phyloP scores from a whole-genome alignment of 1,140 invertebrate species.

The Archegozetes longisetosus region DNA sequence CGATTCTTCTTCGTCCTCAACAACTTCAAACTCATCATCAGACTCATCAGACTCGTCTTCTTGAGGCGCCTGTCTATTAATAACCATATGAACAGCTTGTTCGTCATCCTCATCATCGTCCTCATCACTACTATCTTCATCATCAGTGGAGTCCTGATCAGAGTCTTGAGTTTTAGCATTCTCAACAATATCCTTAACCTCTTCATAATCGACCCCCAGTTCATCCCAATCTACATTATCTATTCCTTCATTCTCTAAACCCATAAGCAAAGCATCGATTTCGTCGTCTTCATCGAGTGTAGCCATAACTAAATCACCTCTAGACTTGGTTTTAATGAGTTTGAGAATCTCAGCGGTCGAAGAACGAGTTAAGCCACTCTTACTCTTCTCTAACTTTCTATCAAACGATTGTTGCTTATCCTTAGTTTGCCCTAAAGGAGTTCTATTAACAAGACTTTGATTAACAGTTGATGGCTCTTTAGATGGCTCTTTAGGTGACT shows the following conservation, averaged over 20 bases:
- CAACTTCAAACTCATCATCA: background rate
- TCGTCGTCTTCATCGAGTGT: slow-evolving; percentile 17
- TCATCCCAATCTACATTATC: slow-evolving; percentile 18
- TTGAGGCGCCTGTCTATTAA: background rate
- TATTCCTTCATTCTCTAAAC: slow-evolving; percentile 15
- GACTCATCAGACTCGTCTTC: background rate
- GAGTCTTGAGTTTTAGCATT: slow-evolving; percentile 1
- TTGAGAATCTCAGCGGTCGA: slow-evolving; percentile 14
- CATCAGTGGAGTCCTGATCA: background rate
- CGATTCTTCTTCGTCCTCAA: background rate
- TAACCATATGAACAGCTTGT: slow-evolving; percentile 3
- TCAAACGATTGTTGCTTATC: slow-evolving; percentile 9
- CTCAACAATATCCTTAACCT: slow-evolving; percentile 17
- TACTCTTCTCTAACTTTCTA: background rate
- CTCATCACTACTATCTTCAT: slow-evolving; percentile 2
- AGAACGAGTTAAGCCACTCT: slow-evolving; percentile 13
- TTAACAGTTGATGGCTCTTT: background rate
- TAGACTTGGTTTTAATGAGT: slow-evolving; percentile 17
- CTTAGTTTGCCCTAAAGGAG: slow-evolving; percentile 5
- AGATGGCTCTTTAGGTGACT: background rate
- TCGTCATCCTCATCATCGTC: slow-evolving; percentile 6
- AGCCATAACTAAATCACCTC: slow-evolving; percentile 7
- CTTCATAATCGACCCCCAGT: slow-evolving; percentile 9
- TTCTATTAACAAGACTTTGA: background rate
- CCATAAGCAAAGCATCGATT: slow-evolving; percentile 12